Percentiles rank a stretch among this genome's conserved stretches.
phyloP scores from a whole-genome alignment of 2,797 vertebrate species.

The Dicrostonyx torquatus region DNA sequence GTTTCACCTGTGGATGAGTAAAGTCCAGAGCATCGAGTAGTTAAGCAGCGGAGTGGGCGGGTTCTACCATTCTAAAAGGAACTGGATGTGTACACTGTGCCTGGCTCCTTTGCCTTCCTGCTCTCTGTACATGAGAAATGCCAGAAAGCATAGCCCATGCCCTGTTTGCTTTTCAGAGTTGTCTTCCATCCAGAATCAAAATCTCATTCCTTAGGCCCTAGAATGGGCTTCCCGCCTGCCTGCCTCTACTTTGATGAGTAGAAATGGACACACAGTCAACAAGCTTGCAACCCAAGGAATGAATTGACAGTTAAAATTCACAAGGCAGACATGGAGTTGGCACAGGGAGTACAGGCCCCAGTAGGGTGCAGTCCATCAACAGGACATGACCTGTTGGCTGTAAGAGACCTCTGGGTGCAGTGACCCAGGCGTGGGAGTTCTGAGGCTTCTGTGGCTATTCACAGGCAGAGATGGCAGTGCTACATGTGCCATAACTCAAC shows the following conservation, averaged over 20 bases:
- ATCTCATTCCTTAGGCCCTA: constrained; percentile 10
- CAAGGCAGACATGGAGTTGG: constrained; percentile 51
- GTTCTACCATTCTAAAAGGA: constrained; percentile 33
- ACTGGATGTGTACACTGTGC: neutral
- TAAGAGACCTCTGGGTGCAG: constrained; percentile 59
- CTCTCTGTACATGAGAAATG: neutral
- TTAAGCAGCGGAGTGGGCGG: neutral
- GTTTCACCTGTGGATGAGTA: constrained; percentile 76
- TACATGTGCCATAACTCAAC: neutral
- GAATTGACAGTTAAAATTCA: constrained; percentile 56
- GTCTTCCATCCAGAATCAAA: constrained; percentile 45
- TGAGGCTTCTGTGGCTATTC: neutral
- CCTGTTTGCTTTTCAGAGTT: constrained; percentile 15
- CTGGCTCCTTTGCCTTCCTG: constrained; percentile 57
- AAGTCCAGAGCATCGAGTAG: constrained; percentile 43
- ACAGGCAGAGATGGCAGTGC: neutral
- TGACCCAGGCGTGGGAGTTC: constrained; percentile 38
- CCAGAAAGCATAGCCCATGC: neutral
- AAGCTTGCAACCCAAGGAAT: constrained; percentile 47
- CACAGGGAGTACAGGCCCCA: neutral
- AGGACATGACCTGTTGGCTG: constrained; percentile 41
- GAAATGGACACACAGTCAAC: constrained; percentile 60
- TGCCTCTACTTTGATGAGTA: constrained; percentile 21
- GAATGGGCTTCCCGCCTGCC: constrained; percentile 1
- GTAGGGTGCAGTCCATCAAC: constrained; percentile 44